Conservation (phyloP, 2,888 invertebrate genomes). For the Hesperia comma region DNA sequence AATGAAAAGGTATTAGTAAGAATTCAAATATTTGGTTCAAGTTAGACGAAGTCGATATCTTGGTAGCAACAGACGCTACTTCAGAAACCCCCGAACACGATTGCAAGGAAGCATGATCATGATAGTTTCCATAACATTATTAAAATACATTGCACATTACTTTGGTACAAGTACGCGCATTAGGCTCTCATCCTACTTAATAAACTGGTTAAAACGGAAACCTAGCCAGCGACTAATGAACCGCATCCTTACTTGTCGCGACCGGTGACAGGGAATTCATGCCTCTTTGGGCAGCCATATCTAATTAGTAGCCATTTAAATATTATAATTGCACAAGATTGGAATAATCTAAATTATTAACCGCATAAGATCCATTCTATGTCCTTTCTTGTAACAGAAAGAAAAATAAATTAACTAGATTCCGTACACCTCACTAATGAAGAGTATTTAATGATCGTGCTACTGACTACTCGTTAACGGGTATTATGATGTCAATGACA, state of each 20-base stretch:
- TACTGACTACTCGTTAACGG: neutral
- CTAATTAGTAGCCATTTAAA: constrained; percentile 31
- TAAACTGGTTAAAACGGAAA: constrained; percentile 77
- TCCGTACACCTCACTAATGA: neutral
- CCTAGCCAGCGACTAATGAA: constrained; percentile 74
- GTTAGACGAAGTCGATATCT: neutral
- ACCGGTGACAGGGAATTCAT: constrained; percentile 47
- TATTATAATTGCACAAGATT: constrained; percentile 30
- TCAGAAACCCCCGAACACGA: neutral
- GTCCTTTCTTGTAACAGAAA: neutral
- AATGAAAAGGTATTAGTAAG: too few relatives aligned
- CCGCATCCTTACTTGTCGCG: constrained; percentile 70
- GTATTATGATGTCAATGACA: constrained; percentile 1
- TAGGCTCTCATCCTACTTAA: constrained; percentile 37
- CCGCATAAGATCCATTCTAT: neutral
- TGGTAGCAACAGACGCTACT: neutral
- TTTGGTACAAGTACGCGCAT: constrained; percentile 24
- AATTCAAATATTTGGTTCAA: too few relatives aligned
- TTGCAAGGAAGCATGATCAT: neutral
- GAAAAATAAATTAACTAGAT: neutral
- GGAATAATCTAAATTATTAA: constrained; percentile 23
- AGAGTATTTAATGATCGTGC: neutral
- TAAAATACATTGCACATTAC: constrained; percentile 30
- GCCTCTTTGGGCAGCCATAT: constrained; percentile 46
- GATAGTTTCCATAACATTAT: constrained; percentile 21